Conservation (phyloP, 2,113 vertebrate genomes). For the Tenebrosternarchus preto region DNA sequence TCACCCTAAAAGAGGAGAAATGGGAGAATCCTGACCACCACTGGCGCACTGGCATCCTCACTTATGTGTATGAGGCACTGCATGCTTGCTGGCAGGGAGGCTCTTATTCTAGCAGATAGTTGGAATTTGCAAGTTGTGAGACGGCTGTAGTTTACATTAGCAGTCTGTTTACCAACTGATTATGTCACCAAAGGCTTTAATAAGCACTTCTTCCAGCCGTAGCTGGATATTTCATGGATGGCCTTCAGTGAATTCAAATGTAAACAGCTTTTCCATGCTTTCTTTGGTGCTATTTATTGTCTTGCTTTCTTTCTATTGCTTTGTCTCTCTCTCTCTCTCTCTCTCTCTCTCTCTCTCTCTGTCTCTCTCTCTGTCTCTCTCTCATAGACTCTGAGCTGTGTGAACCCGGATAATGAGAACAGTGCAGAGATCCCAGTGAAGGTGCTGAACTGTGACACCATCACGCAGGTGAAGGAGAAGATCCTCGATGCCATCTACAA, state of each 20-base stretch:
- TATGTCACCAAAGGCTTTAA: neutral
- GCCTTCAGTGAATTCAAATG: neutral
- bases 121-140: neutral
- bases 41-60: too few relatives aligned
- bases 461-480: conserved; percentile 98
- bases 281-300: neutral
- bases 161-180: neutral
- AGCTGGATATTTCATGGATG: neutral
- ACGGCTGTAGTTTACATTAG: neutral
- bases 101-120: too few relatives aligned
- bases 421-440: conserved; percentile 95
- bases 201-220: neutral
- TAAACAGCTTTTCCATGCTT: neutral
- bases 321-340: neutral
- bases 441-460: conserved; percentile 94
- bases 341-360: neutral
- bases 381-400: conserved; percentile 93
- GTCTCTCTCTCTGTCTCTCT: neutral
- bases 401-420: conserved; percentile 96
- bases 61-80: too few relatives aligned
- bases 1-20: too few relatives aligned
- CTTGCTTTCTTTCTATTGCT: neutral
- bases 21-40: too few relatives aligned
- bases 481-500: conserved; percentile 95
- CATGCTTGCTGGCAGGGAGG: too few relatives aligned